These are phyloP conservation scores for Corynorhinus townsendii DNA, from an alignment of 2,113 vertebrate genomes.

Conservation along the genomic window DNA sequence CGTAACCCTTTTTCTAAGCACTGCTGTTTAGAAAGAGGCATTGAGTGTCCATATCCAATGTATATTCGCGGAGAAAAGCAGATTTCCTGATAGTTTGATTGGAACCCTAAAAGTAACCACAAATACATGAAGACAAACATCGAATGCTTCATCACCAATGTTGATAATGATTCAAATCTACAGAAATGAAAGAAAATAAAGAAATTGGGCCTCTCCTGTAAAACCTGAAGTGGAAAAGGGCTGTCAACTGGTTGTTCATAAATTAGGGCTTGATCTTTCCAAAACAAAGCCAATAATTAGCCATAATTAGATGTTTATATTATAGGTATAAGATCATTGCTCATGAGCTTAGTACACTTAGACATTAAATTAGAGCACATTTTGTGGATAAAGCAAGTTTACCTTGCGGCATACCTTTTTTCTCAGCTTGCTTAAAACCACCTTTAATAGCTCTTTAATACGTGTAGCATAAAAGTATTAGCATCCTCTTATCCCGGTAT, in stretches of 20 bases:
- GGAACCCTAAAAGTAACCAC: background rate
- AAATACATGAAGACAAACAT: background rate
- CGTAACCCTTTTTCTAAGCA: background rate
- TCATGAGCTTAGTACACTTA: background rate
- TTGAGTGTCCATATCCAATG: background rate
- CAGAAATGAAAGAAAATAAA: background rate
- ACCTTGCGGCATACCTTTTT: background rate
- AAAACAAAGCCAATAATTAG: background rate
- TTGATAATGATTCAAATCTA: background rate
- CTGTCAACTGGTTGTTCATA: background rate
- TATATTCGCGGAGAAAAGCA: background rate
- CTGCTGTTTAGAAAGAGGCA: background rate
- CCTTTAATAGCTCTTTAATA: background rate
- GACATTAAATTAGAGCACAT: background rate
- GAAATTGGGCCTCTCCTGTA: background rate
- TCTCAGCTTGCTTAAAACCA: background rate
- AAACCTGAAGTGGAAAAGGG: background rate
- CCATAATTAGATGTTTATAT: background rate
- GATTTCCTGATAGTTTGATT: background rate
- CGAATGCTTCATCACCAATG: background rate
- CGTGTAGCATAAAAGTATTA: background rate
- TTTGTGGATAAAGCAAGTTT: background rate
- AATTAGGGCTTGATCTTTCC: background rate
- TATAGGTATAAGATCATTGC: background rate
- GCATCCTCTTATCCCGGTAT: background rate